Base-by-base conservation (phyloP, 2,888 invertebrate species). In the Tiliacea aurago region DNA sequence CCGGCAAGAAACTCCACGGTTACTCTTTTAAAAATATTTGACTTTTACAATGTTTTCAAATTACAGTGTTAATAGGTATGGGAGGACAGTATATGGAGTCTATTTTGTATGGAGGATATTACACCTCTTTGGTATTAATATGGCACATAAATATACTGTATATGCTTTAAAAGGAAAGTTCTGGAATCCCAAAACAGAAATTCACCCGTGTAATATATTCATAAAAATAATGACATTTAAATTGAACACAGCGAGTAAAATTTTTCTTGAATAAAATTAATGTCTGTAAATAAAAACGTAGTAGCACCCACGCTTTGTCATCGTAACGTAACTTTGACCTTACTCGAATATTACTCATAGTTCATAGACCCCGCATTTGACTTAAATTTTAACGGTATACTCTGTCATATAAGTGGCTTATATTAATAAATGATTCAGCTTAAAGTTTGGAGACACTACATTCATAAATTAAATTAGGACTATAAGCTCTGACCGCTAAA, bases 271-370 rank as follows among this genome's bases (percentile, higher is more conserved):
- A 83, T 76, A 70, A 68, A 73, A 82, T 84, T 74, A 69, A 75
- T 73, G 73, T 61, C 68, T 58, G 55, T 65, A 80, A 76, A 85
- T 85, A 86, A 83, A 83, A 81, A 61, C 49, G 43, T 71, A 73
- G 69, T 81, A 75, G 70, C 70, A 65, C 84, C 86, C 76, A 86
- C 86, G 63, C 72, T 61, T 70, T 79, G 77, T 79, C 83, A 59
- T 23, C 76, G 71, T 69, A 72, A 59, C 78, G 73, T 75, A 86
- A 81, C 70, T 80, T 71, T 79, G 83, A 83, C 79, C 85, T 85
- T 80, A 75, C 51, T 53, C 47, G 45, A 62, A 61, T 78, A 78
- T 80, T 76, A 79, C 67, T 84, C 79, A 85, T 70, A 85, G 84
- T 81, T 84, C 80, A 55, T 78, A 80, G 77, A 84, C 83, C 84